Percentiles rank a stretch among this genome's conserved stretches.
Evolutionary conservation across 2,113 vertebrate species (phyloP).

Genomic region (Piaya cayana): DNA sequence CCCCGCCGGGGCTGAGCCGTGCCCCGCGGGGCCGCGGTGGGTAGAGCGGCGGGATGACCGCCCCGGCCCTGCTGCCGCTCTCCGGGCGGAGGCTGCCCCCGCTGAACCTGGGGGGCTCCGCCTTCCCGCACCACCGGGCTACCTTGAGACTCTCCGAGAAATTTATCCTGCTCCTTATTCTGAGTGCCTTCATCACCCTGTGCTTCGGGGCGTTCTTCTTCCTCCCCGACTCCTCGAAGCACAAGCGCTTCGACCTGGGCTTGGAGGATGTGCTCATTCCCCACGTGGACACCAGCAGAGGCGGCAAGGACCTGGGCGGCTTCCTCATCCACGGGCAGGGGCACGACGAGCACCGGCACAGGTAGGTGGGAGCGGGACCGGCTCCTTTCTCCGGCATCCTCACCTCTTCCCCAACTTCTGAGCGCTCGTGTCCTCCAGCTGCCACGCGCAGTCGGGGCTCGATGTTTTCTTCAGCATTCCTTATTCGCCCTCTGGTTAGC

Average conservation of each 20-base stretch:
- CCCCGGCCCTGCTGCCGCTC: constrained; percentile 93
- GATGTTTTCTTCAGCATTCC: background rate
- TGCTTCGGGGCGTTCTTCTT: constrained; percentile 99
- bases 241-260: constrained; percentile 97
- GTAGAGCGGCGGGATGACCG: constrained; percentile 82
- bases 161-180: constrained; percentile 98
- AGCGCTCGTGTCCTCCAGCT: background rate
- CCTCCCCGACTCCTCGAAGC: constrained; percentile 97
- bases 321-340: constrained; percentile 92
- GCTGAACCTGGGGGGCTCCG: constrained; percentile 87
- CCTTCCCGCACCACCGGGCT: constrained; percentile 93
- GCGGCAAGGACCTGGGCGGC: constrained; percentile 82
- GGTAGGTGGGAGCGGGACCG: no score
- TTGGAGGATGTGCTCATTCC: constrained; percentile 97
- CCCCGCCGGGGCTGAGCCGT: background rate
- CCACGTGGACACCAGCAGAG: constrained; percentile 90
- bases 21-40: background rate
- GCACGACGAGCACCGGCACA: constrained; percentile 92
- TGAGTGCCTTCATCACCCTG: constrained; percentile 99
- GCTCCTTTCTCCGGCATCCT: background rate
- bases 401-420: background rate
- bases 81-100: constrained; percentile 94
- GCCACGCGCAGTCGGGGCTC: background rate
- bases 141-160: constrained; percentile 97
- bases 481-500: background rate